Percentiles rank a stretch among this genome's conserved stretches.
Conservation (phyloP, 2,797 vertebrate species). For the Lacerta agilis region DNA sequence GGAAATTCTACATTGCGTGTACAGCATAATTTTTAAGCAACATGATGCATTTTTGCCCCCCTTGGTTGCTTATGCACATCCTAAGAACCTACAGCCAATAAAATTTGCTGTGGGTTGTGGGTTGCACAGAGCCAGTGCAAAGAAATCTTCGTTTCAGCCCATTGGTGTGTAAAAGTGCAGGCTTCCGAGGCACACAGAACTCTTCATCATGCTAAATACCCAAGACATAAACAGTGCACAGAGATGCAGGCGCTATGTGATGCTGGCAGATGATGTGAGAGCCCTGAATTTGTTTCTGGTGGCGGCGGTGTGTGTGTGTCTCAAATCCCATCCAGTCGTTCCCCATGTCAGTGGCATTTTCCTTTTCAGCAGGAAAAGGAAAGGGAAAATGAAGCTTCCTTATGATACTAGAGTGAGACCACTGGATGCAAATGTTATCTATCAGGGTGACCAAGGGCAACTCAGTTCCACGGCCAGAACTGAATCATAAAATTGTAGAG, state of each 20-base stretch:
- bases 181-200: neutral
- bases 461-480: no score
- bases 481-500: no score
- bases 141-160: neutral
- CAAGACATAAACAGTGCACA: neutral
- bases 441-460: no score
- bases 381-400: no score
- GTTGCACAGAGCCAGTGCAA: neutral
- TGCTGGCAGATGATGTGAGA: neutral
- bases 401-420: no score
- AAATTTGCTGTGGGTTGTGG: neutral
- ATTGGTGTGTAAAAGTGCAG: neutral
- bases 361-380: no score
- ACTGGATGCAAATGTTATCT: no score
- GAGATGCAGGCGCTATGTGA: neutral
- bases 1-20: neutral
- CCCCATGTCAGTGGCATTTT: no score
- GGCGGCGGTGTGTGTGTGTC: no score
- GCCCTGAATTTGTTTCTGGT: no score
- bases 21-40: neutral
- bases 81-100: neutral
- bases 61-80: neutral
- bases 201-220: neutral
- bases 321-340: no score
- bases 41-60: neutral